A percentile compares a stretch with the other conserved stretches of the same genome.
These are phyloP conservation scores for Geococcyx californianus DNA, from an alignment of 2,113 vertebrate genomes.

Conservation along the genomic window DNA sequence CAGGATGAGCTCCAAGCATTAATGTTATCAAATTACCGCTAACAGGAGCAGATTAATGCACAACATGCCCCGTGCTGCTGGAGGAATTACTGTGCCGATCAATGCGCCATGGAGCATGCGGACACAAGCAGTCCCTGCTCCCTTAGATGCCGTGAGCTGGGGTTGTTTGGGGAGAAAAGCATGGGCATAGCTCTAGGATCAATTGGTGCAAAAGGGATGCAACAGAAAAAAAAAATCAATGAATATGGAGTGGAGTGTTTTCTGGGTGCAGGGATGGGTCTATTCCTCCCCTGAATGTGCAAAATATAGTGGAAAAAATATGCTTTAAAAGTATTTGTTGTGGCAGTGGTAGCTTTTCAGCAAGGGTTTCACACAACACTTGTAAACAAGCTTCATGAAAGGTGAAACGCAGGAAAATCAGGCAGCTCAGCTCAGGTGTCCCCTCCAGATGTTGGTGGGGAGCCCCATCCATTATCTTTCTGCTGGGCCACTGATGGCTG, in stretches of 20 bases:
- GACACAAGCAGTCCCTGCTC: neutral
- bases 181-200: rapidly evolving
- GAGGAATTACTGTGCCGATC: neutral
- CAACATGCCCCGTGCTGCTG: rapidly evolving
- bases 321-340: neutral
- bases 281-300: rapidly evolving
- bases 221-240: too few species aligned
- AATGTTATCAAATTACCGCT: neutral
- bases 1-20: neutral
- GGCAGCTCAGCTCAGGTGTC: neutral
- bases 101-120: rapidly evolving
- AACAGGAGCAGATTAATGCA: neutral
- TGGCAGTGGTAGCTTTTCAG: neutral
- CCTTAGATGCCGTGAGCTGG: rapidly evolving
- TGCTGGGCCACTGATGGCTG: neutral
- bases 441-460: rapidly evolving
- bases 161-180: neutral
- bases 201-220: neutral
- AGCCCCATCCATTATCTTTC: rapidly evolving
- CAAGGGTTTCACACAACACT: neutral
- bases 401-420: neutral
- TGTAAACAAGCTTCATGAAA: rapidly evolving
- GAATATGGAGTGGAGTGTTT: neutral
- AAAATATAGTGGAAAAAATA: neutral
- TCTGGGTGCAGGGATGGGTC: too few species aligned